These are phyloP conservation scores for Exephanes ischioxanthus DNA, from an alignment of 2,888 invertebrate genomes.

Conservation along the genomic window DNA sequence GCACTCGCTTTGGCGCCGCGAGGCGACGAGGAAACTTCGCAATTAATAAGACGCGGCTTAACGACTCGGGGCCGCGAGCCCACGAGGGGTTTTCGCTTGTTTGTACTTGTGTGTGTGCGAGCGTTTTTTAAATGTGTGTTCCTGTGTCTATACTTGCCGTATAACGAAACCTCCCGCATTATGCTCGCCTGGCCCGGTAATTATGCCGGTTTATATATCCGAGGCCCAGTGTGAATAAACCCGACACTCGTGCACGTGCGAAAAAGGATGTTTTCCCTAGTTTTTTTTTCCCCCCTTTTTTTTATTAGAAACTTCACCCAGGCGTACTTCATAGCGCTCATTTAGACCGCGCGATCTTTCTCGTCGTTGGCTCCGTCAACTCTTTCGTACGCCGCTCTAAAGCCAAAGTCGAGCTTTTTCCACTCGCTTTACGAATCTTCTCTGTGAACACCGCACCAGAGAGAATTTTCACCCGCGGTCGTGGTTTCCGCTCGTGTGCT, in stretches of 20 bases:
- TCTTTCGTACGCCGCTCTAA: slow-evolving; percentile 20
- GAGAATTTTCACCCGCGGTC: slow-evolving; percentile 43
- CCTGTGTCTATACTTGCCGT: slow-evolving; percentile 17
- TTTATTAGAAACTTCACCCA: neutral
- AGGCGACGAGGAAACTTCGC: slow-evolving; percentile 61
- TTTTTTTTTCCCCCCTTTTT: slow-evolving; percentile 40
- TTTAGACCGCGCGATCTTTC: slow-evolving; percentile 35
- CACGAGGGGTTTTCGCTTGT: slow-evolving; percentile 28
- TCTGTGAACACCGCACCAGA: slow-evolving; percentile 17
- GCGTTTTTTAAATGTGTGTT: slow-evolving; percentile 4
- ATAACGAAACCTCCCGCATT: slow-evolving; percentile 58
- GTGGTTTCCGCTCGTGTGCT: slow-evolving; percentile 16
- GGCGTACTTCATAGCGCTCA: slow-evolving; percentile 11
- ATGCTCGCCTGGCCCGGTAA: slow-evolving; percentile 69
- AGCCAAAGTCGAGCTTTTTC: slow-evolving; percentile 49
- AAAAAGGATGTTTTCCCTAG: slow-evolving; percentile 21
- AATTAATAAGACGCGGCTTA: slow-evolving; percentile 74
- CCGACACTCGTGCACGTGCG: slow-evolving; percentile 22
- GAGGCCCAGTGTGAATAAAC: slow-evolving; percentile 44
- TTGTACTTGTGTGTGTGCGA: slow-evolving; percentile 4
- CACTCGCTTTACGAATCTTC: slow-evolving; percentile 57
- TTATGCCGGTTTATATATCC: slow-evolving; percentile 60
- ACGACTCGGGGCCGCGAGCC: slow-evolving; percentile 44
- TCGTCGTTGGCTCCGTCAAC: slow-evolving; percentile 30
- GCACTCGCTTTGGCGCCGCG: slow-evolving; percentile 68